phyloP scores from a whole-genome alignment of 2,797 vertebrate species.

The Squalus acanthias region DNA sequence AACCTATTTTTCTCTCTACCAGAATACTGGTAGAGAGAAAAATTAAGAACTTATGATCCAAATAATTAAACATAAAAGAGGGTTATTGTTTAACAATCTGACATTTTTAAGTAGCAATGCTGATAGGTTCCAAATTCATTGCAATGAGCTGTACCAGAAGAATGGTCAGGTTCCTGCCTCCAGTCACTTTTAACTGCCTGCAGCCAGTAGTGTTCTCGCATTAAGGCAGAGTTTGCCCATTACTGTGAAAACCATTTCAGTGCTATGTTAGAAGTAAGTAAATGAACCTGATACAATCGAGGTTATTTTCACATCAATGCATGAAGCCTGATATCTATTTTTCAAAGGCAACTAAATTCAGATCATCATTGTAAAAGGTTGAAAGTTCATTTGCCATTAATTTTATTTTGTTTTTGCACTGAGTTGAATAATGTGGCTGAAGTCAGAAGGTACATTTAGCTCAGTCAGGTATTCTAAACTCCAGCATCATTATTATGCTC shows the following conservation, averaged over 20 bases:
- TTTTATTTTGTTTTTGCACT: neutral
- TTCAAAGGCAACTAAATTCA: neutral
- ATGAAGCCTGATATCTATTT: neutral
- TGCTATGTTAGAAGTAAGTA: neutral
- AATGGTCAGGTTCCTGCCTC: neutral
- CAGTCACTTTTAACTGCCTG: neutral
- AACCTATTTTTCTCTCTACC: neutral
- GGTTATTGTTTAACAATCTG: constrained; percentile 9
- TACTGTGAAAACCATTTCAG: neutral
- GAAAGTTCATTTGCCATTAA: neutral
- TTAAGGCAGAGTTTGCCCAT: neutral
- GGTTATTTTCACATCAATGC: neutral
- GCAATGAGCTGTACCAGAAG: neutral
- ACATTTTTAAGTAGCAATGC: constrained; percentile 8
- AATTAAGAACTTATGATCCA: neutral
- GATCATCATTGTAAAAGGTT: neutral
- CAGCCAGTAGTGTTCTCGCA: neutral
- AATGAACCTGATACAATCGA: neutral
- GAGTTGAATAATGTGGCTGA: neutral
- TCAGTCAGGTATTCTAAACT: neutral
- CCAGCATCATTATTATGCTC: neutral
- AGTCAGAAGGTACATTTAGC: neutral
- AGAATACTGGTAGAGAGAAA: neutral
- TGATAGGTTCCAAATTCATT: neutral
- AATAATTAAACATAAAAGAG: neutral